These are phyloP conservation scores for Crenichthys baileyi DNA, from an alignment of 2,797 vertebrate species.

Conservation along the genomic window DNA sequence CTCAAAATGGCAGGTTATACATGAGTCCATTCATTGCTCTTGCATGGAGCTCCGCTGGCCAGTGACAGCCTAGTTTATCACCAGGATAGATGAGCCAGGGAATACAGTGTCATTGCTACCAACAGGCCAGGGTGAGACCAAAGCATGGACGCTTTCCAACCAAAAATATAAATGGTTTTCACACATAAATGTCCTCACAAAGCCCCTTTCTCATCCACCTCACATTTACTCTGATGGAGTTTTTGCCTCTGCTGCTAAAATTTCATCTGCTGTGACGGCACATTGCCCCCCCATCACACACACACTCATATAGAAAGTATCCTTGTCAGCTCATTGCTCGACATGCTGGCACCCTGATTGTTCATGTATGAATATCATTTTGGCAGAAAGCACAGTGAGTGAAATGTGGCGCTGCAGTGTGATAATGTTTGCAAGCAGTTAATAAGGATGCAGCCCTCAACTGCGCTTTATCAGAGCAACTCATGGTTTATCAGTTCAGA, in stretches of 20 bases:
- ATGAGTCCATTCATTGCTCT: constrained; percentile 51
- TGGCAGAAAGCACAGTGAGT: constrained; percentile 2
- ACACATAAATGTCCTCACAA: constrained; percentile 28
- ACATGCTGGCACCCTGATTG: constrained; percentile 8
- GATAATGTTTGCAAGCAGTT: constrained; percentile 44
- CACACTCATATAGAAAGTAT: neutral
- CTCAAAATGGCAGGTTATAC: constrained; percentile 60
- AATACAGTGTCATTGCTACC: constrained; percentile 44
- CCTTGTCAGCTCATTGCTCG: constrained; percentile 6
- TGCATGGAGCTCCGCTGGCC: constrained; percentile 41
- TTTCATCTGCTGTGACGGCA: constrained; percentile 19
- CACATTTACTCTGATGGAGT: constrained; percentile 29
- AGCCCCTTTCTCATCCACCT: constrained; percentile 19
- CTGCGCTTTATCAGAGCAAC: constrained; percentile 32
- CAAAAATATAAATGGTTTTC: constrained; percentile 42
- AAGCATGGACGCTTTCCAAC: constrained; percentile 38
- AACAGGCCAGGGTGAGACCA: constrained; percentile 43
- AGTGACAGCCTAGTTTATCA: constrained; percentile 70
- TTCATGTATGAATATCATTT: constrained; percentile 33
- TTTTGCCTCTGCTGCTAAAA: constrained; percentile 22
- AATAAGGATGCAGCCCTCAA: constrained; percentile 33
- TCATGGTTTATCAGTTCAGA: constrained; percentile 37
- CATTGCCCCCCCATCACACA: neutral
- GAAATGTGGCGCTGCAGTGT: constrained; percentile 17
- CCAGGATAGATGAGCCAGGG: constrained; percentile 61